Evolutionary conservation across 2,113 vertebrate species (phyloP).

Genomic region (Alligator sinensis): DNA sequence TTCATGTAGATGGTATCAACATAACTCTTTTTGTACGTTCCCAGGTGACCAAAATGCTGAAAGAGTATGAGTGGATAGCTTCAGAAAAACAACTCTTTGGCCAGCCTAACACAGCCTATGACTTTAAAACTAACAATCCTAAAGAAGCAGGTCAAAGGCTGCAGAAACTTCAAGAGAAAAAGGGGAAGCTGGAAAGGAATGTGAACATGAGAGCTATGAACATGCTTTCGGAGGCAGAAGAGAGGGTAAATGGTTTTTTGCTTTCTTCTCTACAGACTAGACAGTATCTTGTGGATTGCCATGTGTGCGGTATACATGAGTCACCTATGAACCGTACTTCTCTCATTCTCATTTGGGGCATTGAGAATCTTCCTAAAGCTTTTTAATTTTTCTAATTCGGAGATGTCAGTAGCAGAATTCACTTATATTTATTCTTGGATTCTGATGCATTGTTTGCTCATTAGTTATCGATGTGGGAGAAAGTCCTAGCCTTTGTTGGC

Average conservation of each 20-base stretch:
- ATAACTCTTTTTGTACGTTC: background rate
- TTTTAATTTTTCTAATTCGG: background rate
- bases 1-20: background rate
- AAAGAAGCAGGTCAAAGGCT: conserved; percentile 87
- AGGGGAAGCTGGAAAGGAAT: conserved; percentile 84
- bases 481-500: background rate
- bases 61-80: conserved; percentile 94
- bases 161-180: conserved; percentile 87
- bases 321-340: too few species aligned
- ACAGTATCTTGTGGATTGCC: background rate
- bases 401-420: background rate
- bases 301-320: too few species aligned
- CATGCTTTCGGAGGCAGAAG: conserved; percentile 90
- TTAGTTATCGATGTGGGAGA: background rate
- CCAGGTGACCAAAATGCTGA: conserved; percentile 90
- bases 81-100: conserved; percentile 91
- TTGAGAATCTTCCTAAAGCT: background rate
- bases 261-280: background rate
- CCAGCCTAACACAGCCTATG: conserved; percentile 89
- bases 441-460: background rate
- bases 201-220: conserved; percentile 91
- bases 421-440: background rate
- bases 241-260: conserved; percentile 80
- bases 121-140: conserved; percentile 89
- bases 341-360: too few species aligned